Conservation (phyloP, 2,888 invertebrate genomes). For the Crepidodera aurea region DNA sequence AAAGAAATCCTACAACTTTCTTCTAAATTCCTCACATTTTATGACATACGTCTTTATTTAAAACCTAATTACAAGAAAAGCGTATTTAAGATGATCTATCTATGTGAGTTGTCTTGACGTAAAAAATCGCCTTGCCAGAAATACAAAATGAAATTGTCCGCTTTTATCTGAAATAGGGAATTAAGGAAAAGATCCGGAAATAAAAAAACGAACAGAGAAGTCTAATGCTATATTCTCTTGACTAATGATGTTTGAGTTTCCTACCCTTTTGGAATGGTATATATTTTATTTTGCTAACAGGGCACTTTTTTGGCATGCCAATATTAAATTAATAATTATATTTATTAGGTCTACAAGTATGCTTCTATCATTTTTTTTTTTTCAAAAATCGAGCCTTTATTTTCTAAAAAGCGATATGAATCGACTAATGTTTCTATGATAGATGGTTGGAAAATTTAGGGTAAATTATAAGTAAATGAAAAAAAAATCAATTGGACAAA, state of each 20-base stretch:
- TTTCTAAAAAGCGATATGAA: too few species aligned
- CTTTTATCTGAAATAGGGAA: constrained; percentile 11
- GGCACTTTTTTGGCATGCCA: not conserved
- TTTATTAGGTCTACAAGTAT: too few species aligned
- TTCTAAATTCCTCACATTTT: too few species aligned
- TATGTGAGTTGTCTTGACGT: constrained; percentile 7
- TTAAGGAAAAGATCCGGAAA: constrained; percentile 12
- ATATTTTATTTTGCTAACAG: constrained; percentile 1
- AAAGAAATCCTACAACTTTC: too few species aligned
- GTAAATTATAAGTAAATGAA: too few species aligned
- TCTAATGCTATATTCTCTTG: constrained; percentile 8
- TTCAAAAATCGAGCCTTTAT: too few species aligned
- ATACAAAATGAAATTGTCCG: constrained; percentile 9
- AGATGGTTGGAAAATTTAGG: too few species aligned
- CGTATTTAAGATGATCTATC: constrained; percentile 1
- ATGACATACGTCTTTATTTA: too few species aligned
- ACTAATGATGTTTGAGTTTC: constrained; percentile 10
- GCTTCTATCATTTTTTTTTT: too few species aligned
- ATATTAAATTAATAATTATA: not conserved
- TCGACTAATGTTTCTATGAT: too few species aligned
- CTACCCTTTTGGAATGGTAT: not conserved
- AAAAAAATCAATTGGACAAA: too few species aligned
- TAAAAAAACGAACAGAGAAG: constrained; percentile 2
- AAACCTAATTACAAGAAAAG: too few species aligned
- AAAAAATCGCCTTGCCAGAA: constrained; percentile 7